Evolutionary conservation across 2,888 invertebrate species (phyloP).

Genomic region (Lepidonotus clava): DNA sequence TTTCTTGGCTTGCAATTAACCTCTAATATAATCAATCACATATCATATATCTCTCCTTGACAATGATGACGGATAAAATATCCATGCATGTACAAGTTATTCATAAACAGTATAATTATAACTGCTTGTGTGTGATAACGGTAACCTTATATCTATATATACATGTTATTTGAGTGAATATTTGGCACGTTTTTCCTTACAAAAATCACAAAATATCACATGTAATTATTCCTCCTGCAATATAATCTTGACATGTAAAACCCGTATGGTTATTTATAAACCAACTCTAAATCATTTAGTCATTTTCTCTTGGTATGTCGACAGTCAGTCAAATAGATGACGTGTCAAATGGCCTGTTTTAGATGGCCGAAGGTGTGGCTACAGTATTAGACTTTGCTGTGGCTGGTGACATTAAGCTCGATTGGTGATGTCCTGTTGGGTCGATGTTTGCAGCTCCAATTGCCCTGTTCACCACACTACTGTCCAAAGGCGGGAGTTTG

Average conservation of each 20-base stretch:
- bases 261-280: background rate
- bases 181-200: background rate
- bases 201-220: background rate
- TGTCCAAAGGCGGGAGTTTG: conserved; percentile 49
- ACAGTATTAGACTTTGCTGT: conserved; percentile 12
- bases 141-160: background rate
- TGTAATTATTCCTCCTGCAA: background rate
- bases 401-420: background rate
- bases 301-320: background rate
- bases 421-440: background rate
- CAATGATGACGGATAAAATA: too few relatives aligned
- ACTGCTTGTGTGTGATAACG: background rate
- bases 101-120: too few relatives aligned
- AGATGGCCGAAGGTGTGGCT: conserved; percentile 44
- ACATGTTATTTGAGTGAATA: background rate
- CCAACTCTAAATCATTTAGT: background rate
- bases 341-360: too few relatives aligned
- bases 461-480: conserved; percentile 43
- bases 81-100: too few relatives aligned
- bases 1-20: background rate
- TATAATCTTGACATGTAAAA: background rate
- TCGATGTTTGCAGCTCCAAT: conserved; percentile 26
- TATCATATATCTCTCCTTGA: background rate
- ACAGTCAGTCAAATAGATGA: too few relatives aligned
- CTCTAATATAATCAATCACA: background rate